Base-by-base conservation (phyloP, 2,797 vertebrate species). In the Adelosebastes latens region DNA sequence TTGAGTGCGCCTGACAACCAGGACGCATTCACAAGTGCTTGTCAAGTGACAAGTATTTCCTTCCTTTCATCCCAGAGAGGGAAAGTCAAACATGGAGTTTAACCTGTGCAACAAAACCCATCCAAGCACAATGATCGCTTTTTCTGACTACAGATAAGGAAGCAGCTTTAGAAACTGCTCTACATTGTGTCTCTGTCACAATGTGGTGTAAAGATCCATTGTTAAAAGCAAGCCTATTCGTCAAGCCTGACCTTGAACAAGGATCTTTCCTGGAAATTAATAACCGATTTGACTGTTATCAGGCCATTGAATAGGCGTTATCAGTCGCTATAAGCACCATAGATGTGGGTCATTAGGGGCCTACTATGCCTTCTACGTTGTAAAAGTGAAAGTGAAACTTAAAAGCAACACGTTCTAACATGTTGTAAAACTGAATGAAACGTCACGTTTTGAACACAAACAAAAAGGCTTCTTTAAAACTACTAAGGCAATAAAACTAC, bases 11-110 rank as follows among this genome's bases (percentile, higher is more conserved):
- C 62, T 61, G 81, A 84, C 80, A 80, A 82, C 63, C 77, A 27
- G 39, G 53, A 68, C 71, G 73, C 62, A 58, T 80, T 91, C 84
- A 84, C 79, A 83, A 89, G 87, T 87, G 79, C 66, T 61, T 32
- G 78, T 72, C 72, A 83, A 86, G 65, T 62, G 55, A 39, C 39
- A 88, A 79, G 74, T 53, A 83, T 86, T 86, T 87, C 80, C 73
- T 82, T 72, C 71, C 72, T 87, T 92, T 91, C 69, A 89, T 25
- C 66, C 49, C 46, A 32, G 62, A 29, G 62, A 27, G 25, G 52
- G 39, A 58, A 81, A 75, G 60, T 81, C 85, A 86, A 87, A 90
- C 79, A 79, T 22, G 34, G 78, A 71, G 69, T 81, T 82, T 46
- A 75, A 78, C 67, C 80, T 70, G 55, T 31, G 64, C 36, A 63